phyloP scores from a whole-genome alignment of 2,113 vertebrate genomes.

The Falcunculus frontatus region DNA sequence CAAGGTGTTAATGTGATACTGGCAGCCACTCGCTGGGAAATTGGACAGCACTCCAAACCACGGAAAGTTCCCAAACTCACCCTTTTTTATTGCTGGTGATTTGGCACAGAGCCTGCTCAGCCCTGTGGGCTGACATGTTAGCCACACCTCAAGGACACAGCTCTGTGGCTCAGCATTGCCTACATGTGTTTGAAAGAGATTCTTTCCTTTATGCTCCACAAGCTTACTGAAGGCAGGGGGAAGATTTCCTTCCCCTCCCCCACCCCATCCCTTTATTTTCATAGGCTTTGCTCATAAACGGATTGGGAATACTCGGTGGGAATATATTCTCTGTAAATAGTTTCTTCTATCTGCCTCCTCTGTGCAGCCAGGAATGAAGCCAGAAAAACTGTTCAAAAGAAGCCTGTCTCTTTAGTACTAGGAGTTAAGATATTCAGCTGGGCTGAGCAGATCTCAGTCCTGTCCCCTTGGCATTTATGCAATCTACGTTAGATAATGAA shows the following conservation, averaged over 20 bases:
- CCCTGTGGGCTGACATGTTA: background rate
- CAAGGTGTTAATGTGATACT: background rate
- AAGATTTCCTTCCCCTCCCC: background rate
- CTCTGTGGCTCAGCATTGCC: background rate
- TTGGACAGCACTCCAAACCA: background rate
- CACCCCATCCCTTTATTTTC: background rate
- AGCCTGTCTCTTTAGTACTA: background rate
- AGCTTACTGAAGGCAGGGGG: background rate
- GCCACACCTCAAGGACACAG: background rate
- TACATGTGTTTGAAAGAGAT: background rate
- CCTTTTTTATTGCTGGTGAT: background rate
- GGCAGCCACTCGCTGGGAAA: background rate
- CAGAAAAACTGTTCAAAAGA: background rate
- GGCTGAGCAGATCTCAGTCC: background rate
- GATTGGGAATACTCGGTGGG: background rate
- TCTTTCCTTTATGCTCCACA: background rate
- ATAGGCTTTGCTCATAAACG: background rate
- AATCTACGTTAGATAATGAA: background rate
- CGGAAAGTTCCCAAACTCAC: background rate
- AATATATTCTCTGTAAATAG: constrained; percentile 35
- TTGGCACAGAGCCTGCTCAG: background rate
- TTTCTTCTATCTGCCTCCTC: constrained; percentile 6
- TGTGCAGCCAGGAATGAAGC: background rate
- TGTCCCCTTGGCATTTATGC: background rate
- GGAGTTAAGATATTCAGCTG: background rate